Evolutionary conservation across 2,113 vertebrate species (phyloP).

Genomic region (Mixornis gularis): DNA sequence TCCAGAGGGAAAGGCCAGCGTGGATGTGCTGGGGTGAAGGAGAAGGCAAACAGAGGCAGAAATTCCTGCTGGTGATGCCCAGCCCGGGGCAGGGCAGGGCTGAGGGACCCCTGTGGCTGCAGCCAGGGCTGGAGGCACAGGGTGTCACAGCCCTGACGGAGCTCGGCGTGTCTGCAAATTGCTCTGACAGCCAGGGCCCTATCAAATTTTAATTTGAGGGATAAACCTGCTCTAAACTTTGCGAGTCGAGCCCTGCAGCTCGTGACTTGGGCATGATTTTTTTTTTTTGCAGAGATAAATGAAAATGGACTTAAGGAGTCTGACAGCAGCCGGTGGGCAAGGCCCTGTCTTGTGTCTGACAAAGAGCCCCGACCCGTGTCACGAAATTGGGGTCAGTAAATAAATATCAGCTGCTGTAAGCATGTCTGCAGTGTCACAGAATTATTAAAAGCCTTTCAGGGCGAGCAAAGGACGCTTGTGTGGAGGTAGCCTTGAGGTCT

Average conservation of each 20-base stretch:
- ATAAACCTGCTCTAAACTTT: slow-evolving; percentile 7
- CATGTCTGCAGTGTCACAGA: background rate
- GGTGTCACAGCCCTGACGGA: background rate
- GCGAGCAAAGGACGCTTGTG: background rate
- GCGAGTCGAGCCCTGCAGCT: background rate
- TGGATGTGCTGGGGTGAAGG: background rate
- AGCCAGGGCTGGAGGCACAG: background rate
- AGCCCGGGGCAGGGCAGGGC: background rate
- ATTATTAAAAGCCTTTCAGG: slow-evolving; percentile 4
- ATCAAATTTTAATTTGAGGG: slow-evolving; percentile 31
- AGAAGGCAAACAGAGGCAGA: background rate
- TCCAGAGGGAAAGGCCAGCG: background rate
- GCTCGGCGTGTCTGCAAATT: background rate
- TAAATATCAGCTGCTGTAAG: background rate
- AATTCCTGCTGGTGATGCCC: background rate
- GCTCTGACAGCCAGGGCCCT: background rate
- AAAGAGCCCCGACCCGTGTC: background rate
- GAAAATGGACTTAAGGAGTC: background rate
- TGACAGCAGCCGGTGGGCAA: background rate
- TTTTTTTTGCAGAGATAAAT: background rate
- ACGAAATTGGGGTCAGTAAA: background rate
- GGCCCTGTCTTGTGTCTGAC: background rate
- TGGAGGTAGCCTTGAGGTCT: background rate
- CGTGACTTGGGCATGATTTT: background rate
- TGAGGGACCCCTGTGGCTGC: rapidly evolving